A percentile compares a stretch with the other conserved stretches of the same genome.
phyloP scores from a whole-genome alignment of 2,888 invertebrate species.

The Cryptus viduatorius region DNA sequence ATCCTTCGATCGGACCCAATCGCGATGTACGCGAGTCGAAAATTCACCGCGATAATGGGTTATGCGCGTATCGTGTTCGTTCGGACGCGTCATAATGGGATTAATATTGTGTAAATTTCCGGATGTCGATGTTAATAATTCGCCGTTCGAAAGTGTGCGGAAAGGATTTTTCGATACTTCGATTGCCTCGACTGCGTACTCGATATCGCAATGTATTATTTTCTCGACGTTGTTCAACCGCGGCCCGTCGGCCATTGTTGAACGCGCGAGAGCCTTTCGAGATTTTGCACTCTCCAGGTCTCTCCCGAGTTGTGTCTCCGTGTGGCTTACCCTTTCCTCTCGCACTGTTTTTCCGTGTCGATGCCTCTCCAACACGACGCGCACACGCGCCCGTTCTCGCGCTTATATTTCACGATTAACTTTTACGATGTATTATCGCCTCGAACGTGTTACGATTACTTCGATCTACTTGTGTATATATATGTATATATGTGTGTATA shows the following conservation, averaged over 20 bases:
- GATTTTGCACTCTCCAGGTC: slow-evolving; percentile 50
- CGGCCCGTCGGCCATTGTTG: slow-evolving; percentile 68
- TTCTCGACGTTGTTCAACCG: slow-evolving; percentile 66
- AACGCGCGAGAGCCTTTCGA: slow-evolving; percentile 49
- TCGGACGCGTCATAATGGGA: slow-evolving; percentile 59
- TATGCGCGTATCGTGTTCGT: slow-evolving; percentile 40
- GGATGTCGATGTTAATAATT: not conserved
- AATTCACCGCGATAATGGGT: slow-evolving; percentile 65
- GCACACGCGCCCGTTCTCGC: not conserved
- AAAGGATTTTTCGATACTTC: slow-evolving; percentile 9
- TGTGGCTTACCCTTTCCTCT: not conserved
- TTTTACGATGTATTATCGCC: no score
- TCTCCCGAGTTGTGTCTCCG: slow-evolving; percentile 13
- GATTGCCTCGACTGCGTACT: slow-evolving; percentile 40
- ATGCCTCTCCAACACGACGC: not conserved
- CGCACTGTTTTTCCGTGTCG: not conserved
- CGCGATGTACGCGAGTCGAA: slow-evolving; percentile 66
- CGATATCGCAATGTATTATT: slow-evolving; percentile 25
- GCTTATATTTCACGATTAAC: not conserved
- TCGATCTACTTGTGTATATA: no score
- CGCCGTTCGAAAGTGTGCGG: slow-evolving; percentile 23
- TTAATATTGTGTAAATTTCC: not conserved
- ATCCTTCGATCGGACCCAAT: slow-evolving; percentile 71
- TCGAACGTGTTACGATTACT: no score
- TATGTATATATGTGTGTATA: no score